Conservation (phyloP, 2,113 vertebrate genomes). For the Scatophagus argus region DNA sequence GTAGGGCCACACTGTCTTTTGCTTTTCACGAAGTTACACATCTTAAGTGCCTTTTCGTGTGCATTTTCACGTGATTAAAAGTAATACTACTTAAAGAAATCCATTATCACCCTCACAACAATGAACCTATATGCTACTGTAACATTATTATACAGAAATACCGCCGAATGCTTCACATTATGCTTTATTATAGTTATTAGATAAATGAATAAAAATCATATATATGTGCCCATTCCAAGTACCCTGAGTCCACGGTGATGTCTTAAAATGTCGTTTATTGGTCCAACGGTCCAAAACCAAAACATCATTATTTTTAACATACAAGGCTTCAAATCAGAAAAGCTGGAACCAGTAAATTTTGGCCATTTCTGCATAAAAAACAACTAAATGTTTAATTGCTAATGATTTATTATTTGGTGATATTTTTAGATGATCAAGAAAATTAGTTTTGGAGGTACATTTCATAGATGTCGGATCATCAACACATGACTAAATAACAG, state of each 20-base stretch:
- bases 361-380: neutral
- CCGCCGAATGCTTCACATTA: neutral
- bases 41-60: neutral
- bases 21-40: neutral
- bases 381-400: neutral
- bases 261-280: too few relatives aligned
- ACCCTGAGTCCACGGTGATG: neutral
- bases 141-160: neutral
- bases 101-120: neutral
- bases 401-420: neutral
- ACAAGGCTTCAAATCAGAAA: neutral
- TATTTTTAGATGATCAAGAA: neutral
- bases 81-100: neutral
- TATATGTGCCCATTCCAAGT: neutral
- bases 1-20: neutral
- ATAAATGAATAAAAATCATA: neutral
- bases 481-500: conserved; percentile 51
- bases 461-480: conserved; percentile 27
- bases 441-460: neutral
- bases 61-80: neutral
- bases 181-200: neutral
- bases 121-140: neutral
- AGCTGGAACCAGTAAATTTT: too few relatives aligned
- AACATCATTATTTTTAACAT: too few relatives aligned
- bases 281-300: too few relatives aligned